Evolutionary conservation across 2,797 vertebrate genomes (phyloP).

Genomic region (Rhodeus uyekii): DNA sequence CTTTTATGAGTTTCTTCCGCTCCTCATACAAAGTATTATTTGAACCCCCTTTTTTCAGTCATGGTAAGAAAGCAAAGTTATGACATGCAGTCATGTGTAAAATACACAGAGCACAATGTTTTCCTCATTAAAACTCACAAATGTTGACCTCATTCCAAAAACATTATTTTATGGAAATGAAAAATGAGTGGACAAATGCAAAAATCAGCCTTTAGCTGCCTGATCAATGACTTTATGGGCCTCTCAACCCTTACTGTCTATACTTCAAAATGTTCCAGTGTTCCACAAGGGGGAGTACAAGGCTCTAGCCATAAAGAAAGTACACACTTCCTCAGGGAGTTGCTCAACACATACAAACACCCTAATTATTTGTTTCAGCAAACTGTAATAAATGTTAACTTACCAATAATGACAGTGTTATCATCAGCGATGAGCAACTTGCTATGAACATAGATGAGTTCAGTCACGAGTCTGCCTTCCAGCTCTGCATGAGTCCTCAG

Average conservation of each 20-base stretch:
- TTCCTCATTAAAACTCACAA: conserved; percentile 1
- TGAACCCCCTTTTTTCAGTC: neutral
- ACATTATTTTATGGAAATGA: conserved; percentile 1
- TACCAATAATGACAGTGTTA: conserved; percentile 87
- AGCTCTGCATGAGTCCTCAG: conserved; percentile 83
- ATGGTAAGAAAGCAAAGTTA: neutral
- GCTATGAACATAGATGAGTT: conserved; percentile 90
- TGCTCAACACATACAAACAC: neutral
- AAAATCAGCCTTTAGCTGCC: neutral
- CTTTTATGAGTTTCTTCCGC: neutral
- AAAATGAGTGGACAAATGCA: neutral
- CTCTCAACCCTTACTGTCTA: neutral
- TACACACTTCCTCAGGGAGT: neutral
- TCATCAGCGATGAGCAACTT: conserved; percentile 88
- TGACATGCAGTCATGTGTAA: neutral
- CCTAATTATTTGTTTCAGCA: neutral
- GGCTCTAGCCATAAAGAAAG: neutral
- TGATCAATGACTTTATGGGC: neutral
- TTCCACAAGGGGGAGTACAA: conserved; percentile 35
- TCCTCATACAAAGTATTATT: conserved; percentile 67
- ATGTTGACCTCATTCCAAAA: conserved; percentile 3
- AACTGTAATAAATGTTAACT: conserved; percentile 56
- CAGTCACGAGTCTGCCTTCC: conserved; percentile 84
- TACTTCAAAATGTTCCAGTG: neutral
- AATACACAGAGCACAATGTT: neutral